Base-by-base conservation (phyloP, 2,888 invertebrate genomes). In the Drosophila recens region DNA sequence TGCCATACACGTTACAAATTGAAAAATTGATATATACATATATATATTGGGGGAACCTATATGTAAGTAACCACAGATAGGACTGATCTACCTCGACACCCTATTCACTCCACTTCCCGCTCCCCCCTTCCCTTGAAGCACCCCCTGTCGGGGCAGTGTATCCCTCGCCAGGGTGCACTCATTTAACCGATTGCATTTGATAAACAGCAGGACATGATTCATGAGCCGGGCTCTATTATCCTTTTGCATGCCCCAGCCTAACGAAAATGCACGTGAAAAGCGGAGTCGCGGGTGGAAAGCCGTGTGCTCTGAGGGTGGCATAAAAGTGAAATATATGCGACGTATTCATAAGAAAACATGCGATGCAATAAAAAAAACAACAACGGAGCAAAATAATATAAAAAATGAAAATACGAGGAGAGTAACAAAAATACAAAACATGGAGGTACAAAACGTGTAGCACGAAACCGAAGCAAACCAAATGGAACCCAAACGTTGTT, bases 121-220 rank as follows among this genome's bases (percentile, higher is more conserved):
- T 1, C 3, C 20, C 34, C 34, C 52, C 17, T 5, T 17, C 52
- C 17, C 11, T 17, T 4, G 4, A 15, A 10, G 42, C 17, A 42
- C 43, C 43, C 9, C 20, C 17, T 17, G 4, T 15, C 23, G 8
- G 30, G 2, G 33, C 45, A 30, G 23, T 30, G 8, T 10, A 17
- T 4, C 3, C 33, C 11, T 43, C 10, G 40, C 36, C 56, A 9
- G 42, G 34, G 43, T 46, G 56, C 64, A 61, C 52, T 48, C 57
- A 57, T 49, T 63, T 67, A 56, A 56, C 58, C 79, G 68, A 66
- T 63, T 87, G 87, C 84, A 84, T 83, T 82, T 83, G 83, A 83
- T 83, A 87, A 83, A 83, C 82, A 85, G 80, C 62, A 69, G 79
- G 80, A 69, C 87, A 84, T 84, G 84, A 84, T 87, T 88, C 84